A percentile compares a stretch with the other conserved stretches of the same genome.
Evolutionary conservation across 2,888 invertebrate genomes (phyloP).

Genomic region (Ichneumoninae sp.): DNA sequence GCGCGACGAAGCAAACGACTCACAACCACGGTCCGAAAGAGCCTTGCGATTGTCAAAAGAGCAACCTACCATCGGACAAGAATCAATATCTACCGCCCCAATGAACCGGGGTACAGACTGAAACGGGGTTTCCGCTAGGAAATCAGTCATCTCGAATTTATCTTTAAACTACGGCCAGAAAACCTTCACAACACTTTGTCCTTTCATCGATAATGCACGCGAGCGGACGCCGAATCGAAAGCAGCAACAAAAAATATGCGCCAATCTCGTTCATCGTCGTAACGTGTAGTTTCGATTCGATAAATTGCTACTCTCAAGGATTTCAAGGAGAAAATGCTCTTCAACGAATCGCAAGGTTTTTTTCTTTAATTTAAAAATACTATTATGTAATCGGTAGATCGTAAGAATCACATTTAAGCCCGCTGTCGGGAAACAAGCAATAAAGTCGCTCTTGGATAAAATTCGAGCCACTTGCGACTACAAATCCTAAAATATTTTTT

Average conservation of each 20-base stretch:
- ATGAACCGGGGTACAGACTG: constrained; percentile 63
- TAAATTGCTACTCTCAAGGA: neutral
- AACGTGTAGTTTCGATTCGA: constrained; percentile 10
- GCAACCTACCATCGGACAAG: constrained; percentile 69
- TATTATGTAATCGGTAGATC: constrained; percentile 48
- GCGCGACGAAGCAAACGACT: constrained; percentile 19
- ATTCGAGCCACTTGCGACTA: constrained; percentile 9
- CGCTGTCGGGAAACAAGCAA: constrained; percentile 48
- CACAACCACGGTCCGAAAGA: constrained; percentile 64
- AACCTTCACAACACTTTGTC: constrained; percentile 24
- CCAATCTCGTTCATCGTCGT: constrained; percentile 10
- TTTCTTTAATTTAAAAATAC: constrained; percentile 46
- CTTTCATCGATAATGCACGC: constrained; percentile 14
- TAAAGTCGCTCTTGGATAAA: constrained; percentile 16
- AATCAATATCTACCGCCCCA: constrained; percentile 73
- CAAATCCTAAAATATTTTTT: constrained; percentile 28
- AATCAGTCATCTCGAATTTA: constrained; percentile 42
- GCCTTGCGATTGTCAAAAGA: constrained; percentile 76
- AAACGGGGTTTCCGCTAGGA: constrained; percentile 55
- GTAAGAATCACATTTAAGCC: constrained; percentile 52
- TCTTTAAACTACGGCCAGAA: constrained; percentile 24
- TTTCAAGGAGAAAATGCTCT: constrained; percentile 13
- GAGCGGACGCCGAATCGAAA: neutral
- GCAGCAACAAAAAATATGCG: neutral
- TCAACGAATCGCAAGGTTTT: constrained; percentile 34